Conservation (phyloP, 2,113 vertebrate species). For the Nyctereutes procyonoides region DNA sequence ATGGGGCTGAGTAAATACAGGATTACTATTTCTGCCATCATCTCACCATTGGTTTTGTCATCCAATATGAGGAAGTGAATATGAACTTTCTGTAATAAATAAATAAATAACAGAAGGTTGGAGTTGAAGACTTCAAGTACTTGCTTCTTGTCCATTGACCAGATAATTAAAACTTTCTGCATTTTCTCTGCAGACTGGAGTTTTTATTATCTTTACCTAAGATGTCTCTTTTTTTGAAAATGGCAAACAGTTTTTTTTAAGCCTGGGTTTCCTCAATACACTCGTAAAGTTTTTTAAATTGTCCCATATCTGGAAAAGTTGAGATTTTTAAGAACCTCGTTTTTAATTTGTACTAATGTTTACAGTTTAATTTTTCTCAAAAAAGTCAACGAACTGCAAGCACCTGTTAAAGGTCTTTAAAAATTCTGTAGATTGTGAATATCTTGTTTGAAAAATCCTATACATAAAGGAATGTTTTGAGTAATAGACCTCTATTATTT, state of each 20-base stretch:
- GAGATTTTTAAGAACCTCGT: background rate
- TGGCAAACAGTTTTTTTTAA: background rate
- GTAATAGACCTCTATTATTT: background rate
- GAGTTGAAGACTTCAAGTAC: background rate
- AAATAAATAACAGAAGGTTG: background rate
- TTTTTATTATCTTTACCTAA: background rate
- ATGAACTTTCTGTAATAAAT: background rate
- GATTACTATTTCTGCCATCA: background rate
- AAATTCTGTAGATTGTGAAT: background rate
- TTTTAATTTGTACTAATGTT: background rate
- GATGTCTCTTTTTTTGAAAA: background rate
- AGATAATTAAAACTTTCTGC: background rate
- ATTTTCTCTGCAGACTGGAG: background rate
- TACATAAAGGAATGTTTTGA: background rate
- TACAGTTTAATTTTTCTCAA: conserved; percentile 59
- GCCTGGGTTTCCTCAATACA: background rate
- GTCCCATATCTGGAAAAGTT: background rate
- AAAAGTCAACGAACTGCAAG: conserved; percentile 88
- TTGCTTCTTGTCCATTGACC: background rate
- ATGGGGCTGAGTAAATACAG: background rate
- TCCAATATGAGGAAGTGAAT: background rate
- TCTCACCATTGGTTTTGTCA: background rate
- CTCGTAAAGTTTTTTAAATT: background rate
- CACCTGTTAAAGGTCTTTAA: conserved; percentile 90
- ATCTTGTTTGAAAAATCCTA: background rate